A percentile compares a stretch with the other conserved stretches of the same genome.
Conservation (phyloP, 2,888 invertebrate species). For the Micoletzkya japonica region DNA sequence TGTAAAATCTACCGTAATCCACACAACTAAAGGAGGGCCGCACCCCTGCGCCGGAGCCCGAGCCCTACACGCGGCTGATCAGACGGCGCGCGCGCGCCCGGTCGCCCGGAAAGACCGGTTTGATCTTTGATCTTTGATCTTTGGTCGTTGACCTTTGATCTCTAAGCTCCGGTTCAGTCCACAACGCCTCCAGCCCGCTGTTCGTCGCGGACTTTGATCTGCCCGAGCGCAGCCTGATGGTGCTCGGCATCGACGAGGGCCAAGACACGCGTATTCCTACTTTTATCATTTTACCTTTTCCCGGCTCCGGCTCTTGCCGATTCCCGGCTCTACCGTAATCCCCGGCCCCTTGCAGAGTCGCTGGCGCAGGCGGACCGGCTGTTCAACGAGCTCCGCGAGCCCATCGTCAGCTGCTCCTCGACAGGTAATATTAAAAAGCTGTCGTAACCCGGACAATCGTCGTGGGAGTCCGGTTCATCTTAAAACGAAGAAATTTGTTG, state of each 20-base stretch:
- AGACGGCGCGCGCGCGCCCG: slow-evolving; percentile 4
- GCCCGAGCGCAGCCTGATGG: slow-evolving; percentile 46
- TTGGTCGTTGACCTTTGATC: too few species aligned
- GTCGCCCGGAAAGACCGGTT: slow-evolving; percentile 9
- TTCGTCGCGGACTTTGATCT: slow-evolving; percentile 50
- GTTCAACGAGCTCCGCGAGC: slow-evolving; percentile 9
- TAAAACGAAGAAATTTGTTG: too few species aligned
- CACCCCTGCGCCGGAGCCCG: slow-evolving; percentile 7
- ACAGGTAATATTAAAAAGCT: too few species aligned
- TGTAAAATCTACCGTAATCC: too few species aligned
- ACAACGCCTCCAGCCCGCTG: slow-evolving; percentile 8
- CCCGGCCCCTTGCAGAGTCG: not conserved
- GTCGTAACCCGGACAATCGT: too few species aligned
- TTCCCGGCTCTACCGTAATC: not conserved
- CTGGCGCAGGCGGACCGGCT: not conserved
- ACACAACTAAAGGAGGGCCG: too few species aligned
- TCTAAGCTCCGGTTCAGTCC: slow-evolving; percentile 17
- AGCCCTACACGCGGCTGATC: slow-evolving; percentile 25
- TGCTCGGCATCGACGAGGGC: slow-evolving; percentile 48
- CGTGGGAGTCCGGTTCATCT: too few species aligned
- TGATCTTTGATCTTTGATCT: too few species aligned
- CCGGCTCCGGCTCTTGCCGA: too few species aligned
- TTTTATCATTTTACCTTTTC: too few species aligned
- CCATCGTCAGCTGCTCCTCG: too few species aligned
- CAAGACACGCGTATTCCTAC: slow-evolving; percentile 31